Evolutionary conservation across 2,888 invertebrate species (phyloP), one percentile per base, ranked within the genome.

Genomic region (Nudaria mundana): DNA sequence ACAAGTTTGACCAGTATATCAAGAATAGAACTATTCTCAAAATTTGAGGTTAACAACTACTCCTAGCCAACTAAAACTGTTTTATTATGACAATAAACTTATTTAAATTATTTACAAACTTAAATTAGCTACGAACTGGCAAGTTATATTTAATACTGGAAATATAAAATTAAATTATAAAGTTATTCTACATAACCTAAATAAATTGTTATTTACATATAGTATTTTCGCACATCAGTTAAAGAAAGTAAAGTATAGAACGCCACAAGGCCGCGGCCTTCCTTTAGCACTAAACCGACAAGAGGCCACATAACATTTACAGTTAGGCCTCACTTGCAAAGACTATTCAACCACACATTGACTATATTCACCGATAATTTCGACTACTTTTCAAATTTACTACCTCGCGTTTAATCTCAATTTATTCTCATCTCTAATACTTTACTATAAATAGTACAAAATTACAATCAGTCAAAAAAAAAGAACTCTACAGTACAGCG

Each of bases 111-210:
- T 81, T 66, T 81, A 82, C 81, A 81, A 42, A 63, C 68, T 71
- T 75, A 76, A 56, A 63, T 63, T 63, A 71, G 52, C 44, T 58
- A 63, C 66, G 69, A 76, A 80, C 80, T 83, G 87, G 87, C 87
- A 87, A 86, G 85, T 81, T 75, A 76, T 76, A 74, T 51, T 68
- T 84, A 86, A 87, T 86, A 86, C 87, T 87, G 87, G 63, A 62
- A 62, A 62, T 44, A 62, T 58, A 62, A 76, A 79, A 79, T 77
- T 78, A 81, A 82, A 80, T 79, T 70, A 80, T 69, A 52, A 68
- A 66, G 65, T 66, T 66, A 48, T 52, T 64, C 63, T 71, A 76
- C 63, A 52, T 65, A 68, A 68, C 53, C 51, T 58, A 55, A 52
- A 44, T 49, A 43, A 56, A 43, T 48, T 10, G 57, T 58, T 52